Evolutionary conservation across 37 sponge, comb jelly and placozoan species (phyloP), one percentile per base, ranked within the genome.

Genomic region (Mnemiopsis leidyi): DNA sequence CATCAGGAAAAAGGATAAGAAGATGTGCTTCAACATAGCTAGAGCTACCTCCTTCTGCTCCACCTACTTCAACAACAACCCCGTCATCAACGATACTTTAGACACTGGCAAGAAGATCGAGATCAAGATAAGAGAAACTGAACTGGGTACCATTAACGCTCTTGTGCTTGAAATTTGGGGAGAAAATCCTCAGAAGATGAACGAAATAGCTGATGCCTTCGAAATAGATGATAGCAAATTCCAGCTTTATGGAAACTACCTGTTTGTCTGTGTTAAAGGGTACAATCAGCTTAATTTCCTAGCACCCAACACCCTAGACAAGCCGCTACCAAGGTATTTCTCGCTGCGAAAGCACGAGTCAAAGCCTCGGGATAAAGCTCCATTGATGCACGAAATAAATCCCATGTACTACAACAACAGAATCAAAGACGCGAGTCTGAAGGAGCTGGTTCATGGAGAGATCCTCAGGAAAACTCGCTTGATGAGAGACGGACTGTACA

Each of bases 401-500:
- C 90, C 90, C 28, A 28, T 85, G 29, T 85, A 85, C 48, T 85
- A 85, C 90, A 29, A 79, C 7, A 16, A 29, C 31, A 28, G 20
- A 13, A 71, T 23, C 20, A 48, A 13, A 48, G 61, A 48, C 61
- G 61, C 5, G 61, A 32, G 32, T 32, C 16, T 77, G 79, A 85
- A 40, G 90, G 48, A 40, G 40, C 61, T 85, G 61, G 90, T 85
- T 28, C 3, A 40, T 2, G 39, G 35, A 0, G 90, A 85, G 61
- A 9, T 85, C 3, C 9, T 40, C 30, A 1, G 90, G 0, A 85
- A 40, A 21, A 23, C 36, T 29, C 40, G 61, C 0, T 29, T 40
- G 38, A 85, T 85, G 90, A 13, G 90, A 33, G 90, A 85, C 23
- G 90, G 40, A 1, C 90, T 85, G 24, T 85, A 85, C 90, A 85